phyloP scores from a whole-genome alignment of 2,888 invertebrate species.

The Standfussiana lucernea region DNA sequence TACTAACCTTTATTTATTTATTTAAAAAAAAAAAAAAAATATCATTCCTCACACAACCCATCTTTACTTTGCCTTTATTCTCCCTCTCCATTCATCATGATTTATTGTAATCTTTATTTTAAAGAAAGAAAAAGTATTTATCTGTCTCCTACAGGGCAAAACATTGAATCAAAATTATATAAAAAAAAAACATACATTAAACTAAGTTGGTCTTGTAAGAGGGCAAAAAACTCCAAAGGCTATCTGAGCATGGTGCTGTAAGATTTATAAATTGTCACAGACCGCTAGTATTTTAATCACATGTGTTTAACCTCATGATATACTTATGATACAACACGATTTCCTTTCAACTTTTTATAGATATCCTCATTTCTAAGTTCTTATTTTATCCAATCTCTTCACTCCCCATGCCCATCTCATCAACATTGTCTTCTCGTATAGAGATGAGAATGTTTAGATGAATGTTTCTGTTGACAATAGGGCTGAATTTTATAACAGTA shows the following conservation, averaged over 20 bases:
- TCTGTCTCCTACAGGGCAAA: background rate
- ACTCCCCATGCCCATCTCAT: background rate
- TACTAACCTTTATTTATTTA: too few relatives aligned
- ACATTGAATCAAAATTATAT: background rate
- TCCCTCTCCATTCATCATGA: too few relatives aligned
- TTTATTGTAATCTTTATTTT: too few relatives aligned
- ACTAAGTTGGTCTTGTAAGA: background rate
- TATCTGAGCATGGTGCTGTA: background rate
- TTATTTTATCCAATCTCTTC: background rate
- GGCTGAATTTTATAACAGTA: background rate
- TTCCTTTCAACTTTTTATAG: background rate
- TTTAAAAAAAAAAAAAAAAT: too few relatives aligned
- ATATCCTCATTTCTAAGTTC: background rate
- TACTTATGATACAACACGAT: background rate
- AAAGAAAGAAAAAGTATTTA: background rate
- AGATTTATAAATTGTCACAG: background rate
- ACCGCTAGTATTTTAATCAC: background rate
- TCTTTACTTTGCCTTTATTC: too few relatives aligned
- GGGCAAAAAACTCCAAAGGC: too few relatives aligned
- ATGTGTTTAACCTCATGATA: background rate
- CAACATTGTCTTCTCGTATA: background rate
- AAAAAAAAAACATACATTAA: too few relatives aligned
- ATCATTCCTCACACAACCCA: too few relatives aligned
- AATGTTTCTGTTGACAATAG: slow-evolving; percentile 2
- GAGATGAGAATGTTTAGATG: background rate